Base-by-base conservation (phyloP, 1,140 invertebrate species). In the Drosophila mauritiana region DNA sequence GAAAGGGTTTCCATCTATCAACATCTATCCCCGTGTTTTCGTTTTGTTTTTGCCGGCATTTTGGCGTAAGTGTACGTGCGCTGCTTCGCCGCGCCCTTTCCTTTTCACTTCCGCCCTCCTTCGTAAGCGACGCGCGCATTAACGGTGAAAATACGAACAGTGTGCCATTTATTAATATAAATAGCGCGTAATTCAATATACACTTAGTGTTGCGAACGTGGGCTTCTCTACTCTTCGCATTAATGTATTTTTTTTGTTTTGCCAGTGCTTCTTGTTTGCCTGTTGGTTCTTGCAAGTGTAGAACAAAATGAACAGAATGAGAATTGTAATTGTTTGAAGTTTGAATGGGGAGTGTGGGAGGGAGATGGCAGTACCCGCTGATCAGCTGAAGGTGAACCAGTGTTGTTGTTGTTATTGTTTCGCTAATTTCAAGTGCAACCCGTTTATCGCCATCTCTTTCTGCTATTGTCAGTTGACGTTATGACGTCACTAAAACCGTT, bases 341-440 rank as follows among this genome's bases (percentile, higher is more conserved):
- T 67, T 63, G 58, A 67, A 64, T 67, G 64, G 37, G 64, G 37
- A 63, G 45, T 59, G 54, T 8, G 56, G 5, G 12, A 53, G 64
- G n/a, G 64, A 67, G 64, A 68, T n/a, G 37, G 46, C 36, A 34
- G 6, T 45, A 48, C 5, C n/a, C 31, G 15, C 15, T 49, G 65
- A 70, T 72, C 68, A 72, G 68, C 68, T 72, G 68, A 72, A 72
- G 68, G 68, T 72, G 52, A 70, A 72, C 68, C 68, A 70, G 68
- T 70, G 37, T 53, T 55, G 7, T 56, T 65, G 48, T 4, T 27
- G 39, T 15, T 42, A 2, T 7, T 45, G 42, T 12, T 27, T 31
- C 8, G 51, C 39, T 57, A 7, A 70, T 57, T 72, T 72, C 68
- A 72, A 72, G 68, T 72, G 65, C 68, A 72, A 55, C 36, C 62